A percentile compares a stretch with the other conserved stretches of the same genome.
These are phyloP conservation scores for Radopholus similis DNA, from an alignment of 1,140 invertebrate species.

Conservation along the genomic window DNA sequence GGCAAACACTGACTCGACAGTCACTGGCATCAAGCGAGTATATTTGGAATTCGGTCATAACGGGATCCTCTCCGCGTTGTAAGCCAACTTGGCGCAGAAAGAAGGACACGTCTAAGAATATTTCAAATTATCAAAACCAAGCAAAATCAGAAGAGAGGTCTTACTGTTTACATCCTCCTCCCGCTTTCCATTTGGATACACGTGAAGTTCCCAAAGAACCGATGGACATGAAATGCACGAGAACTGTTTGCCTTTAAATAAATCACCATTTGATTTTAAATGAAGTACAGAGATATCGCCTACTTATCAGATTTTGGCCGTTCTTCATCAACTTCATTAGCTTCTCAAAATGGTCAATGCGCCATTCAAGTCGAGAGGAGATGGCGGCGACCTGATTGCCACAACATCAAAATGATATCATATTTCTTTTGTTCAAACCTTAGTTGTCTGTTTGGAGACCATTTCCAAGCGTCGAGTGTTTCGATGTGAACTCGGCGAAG, in stretches of 20 bases:
- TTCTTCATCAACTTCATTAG: constrained; percentile 56
- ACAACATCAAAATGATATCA: too few relatives aligned
- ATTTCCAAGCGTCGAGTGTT: constrained; percentile 11
- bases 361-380: constrained; percentile 33
- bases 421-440: too few relatives aligned
- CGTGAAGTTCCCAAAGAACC: constrained; percentile 56
- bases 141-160: too few relatives aligned
- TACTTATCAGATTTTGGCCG: constrained; percentile 52
- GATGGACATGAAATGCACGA: constrained; percentile 39
- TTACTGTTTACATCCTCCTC: constrained; percentile 48
- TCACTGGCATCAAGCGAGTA: constrained; percentile 46
- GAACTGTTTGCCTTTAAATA: constrained; percentile 24
- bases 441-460: constrained; percentile 21
- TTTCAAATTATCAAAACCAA: not conserved
- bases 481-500: not conserved
- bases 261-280: not conserved
- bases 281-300: constrained; percentile 3
- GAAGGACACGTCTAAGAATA: constrained; percentile 46
- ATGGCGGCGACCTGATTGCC: constrained; percentile 22
- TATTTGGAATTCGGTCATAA: constrained; percentile 60
- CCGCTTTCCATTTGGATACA: constrained; percentile 58
- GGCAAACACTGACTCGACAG: constrained; percentile 47
- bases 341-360: constrained; percentile 49
- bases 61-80: constrained; percentile 48
- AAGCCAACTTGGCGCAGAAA: constrained; percentile 57